These are phyloP conservation scores for Alexandromys fortis DNA, from an alignment of 2,113 vertebrate species.

Conservation along the genomic window DNA sequence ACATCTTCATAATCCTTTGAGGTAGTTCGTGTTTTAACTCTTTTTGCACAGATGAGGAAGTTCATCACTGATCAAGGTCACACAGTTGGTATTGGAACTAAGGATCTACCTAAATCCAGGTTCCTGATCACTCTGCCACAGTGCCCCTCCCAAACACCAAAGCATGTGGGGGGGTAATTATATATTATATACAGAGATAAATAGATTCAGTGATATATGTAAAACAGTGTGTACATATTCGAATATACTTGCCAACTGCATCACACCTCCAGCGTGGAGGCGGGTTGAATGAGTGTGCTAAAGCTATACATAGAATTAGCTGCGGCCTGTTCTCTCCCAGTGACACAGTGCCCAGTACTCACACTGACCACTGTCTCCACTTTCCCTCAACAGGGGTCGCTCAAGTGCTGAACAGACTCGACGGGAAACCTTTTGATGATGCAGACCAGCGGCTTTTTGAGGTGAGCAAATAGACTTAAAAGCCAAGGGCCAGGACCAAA, in stretches of 20 bases:
- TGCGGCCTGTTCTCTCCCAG: background rate
- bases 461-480: conserved; percentile 85
- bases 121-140: background rate
- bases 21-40: background rate
- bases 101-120: background rate
- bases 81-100: background rate
- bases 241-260: background rate
- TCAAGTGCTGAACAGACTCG: conserved; percentile 97
- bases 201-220: background rate
- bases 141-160: background rate
- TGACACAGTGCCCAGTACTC: background rate
- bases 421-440: conserved; percentile 97
- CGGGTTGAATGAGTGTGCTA: background rate
- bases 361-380: conserved; percentile 52
- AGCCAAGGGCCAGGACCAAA: background rate
- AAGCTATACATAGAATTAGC: background rate
- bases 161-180: background rate
- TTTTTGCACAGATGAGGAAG: background rate
- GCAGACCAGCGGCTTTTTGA: conserved; percentile 98
- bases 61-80: background rate
- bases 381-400: conserved; percentile 92
- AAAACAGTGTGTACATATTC: background rate
- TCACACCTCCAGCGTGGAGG: background rate
- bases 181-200: background rate
- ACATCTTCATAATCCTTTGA: conserved; percentile 20